Conservation (phyloP, 2,797 vertebrate species). For the Menidia menidia region DNA sequence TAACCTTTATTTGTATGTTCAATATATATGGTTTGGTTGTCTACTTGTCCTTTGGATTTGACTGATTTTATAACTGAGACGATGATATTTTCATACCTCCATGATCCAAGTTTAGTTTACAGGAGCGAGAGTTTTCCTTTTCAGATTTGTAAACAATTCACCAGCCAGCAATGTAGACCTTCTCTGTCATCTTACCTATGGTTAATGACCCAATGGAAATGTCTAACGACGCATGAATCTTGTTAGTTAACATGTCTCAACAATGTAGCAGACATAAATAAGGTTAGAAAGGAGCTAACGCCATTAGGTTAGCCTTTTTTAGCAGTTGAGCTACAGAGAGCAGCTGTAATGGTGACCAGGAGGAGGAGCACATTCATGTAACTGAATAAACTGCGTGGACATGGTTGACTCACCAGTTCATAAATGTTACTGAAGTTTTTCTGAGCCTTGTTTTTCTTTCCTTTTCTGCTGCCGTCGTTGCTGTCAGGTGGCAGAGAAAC, state of each 20-base stretch:
- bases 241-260: background rate
- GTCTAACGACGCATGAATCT: background rate
- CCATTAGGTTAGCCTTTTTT: slow-evolving; percentile 21
- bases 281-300: background rate
- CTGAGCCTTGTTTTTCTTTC: slow-evolving; percentile 79
- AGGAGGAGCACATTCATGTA: too few relatives aligned
- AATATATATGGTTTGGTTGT: too few relatives aligned
- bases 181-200: background rate
- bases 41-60: too few relatives aligned
- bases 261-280: background rate
- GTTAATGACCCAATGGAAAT: background rate
- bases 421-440: slow-evolving; percentile 88
- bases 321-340: slow-evolving; percentile 11
- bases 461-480: slow-evolving; percentile 61
- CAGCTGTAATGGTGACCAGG: background rate
- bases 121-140: background rate
- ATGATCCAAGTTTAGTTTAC: too few relatives aligned
- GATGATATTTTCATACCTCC: too few relatives aligned
- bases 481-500: slow-evolving; percentile 48
- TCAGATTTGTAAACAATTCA: background rate
- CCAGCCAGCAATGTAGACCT: background rate
- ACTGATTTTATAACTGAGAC: too few relatives aligned
- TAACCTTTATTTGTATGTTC: too few relatives aligned
- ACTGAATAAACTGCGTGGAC: too few relatives aligned
- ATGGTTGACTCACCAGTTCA: slow-evolving; percentile 84